Conservation (phyloP, 2,113 vertebrate species). For the Hippocampus abdominalis region DNA sequence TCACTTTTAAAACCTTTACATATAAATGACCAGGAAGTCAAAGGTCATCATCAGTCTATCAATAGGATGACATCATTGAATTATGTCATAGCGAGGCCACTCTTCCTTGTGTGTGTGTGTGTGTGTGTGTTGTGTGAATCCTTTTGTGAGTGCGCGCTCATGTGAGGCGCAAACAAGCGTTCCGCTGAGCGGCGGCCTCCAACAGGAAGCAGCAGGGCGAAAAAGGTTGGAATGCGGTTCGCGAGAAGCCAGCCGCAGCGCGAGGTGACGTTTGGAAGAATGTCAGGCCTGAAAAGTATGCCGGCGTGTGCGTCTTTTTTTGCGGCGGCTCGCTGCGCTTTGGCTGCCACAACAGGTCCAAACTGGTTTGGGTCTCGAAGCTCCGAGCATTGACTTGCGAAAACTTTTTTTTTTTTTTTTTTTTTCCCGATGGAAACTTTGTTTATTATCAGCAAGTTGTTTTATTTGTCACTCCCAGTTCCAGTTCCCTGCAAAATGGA, state of each 20-base stretch:
- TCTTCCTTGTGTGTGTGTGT: neutral
- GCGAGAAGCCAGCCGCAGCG: neutral
- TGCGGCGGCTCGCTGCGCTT: neutral
- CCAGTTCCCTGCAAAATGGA: no score
- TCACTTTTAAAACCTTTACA: no score
- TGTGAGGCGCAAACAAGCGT: neutral
- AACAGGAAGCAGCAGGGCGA: neutral
- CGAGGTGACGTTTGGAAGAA: neutral
- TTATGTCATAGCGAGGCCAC: neutral
- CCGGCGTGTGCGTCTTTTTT: neutral
- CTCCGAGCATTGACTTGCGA: neutral
- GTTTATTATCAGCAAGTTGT: no score
- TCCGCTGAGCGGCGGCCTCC: neutral
- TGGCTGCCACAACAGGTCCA: conserved; percentile 1
- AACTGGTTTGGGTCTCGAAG: neutral
- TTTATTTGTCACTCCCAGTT: no score
- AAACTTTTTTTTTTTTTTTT: neutral
- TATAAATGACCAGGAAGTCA: no score
- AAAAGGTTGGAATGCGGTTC: neutral
- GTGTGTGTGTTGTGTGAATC: neutral
- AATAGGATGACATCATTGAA: neutral
- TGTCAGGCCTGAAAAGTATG: neutral
- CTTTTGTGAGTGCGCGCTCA: neutral
- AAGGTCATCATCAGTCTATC: no score
- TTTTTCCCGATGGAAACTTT: neutral